phyloP scores from a whole-genome alignment of 2,797 vertebrate species.

The Danio aesculapii region DNA sequence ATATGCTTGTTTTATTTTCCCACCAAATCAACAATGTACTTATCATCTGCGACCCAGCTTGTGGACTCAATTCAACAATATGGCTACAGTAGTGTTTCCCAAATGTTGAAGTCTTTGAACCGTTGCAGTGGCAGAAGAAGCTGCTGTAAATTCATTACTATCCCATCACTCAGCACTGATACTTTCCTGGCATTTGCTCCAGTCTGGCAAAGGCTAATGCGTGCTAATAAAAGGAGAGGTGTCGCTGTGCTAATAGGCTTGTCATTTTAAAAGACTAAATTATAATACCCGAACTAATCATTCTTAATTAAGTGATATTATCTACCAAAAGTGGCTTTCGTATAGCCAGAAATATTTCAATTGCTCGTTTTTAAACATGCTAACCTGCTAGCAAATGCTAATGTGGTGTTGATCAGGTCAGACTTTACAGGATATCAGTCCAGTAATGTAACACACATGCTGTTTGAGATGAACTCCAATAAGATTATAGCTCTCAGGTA shows the following conservation, averaged over 20 bases:
- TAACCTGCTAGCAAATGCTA: not conserved
- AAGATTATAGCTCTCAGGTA: slow-evolving; percentile 4
- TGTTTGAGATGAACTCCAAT: slow-evolving; percentile 8
- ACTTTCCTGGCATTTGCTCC: slow-evolving; percentile 22
- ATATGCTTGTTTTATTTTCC: not conserved
- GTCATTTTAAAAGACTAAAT: not conserved
- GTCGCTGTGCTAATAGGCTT: not conserved
- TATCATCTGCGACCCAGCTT: slow-evolving; percentile 5
- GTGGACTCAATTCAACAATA: not conserved
- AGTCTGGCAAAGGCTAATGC: not conserved
- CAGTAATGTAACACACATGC: slow-evolving; percentile 17
- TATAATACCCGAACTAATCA: not conserved
- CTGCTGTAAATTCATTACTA: slow-evolving; percentile 7
- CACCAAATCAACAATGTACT: not conserved
- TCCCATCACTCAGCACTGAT: not conserved
- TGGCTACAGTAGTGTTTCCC: not conserved
- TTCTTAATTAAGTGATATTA: slow-evolving; percentile 7
- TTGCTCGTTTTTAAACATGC: slow-evolving; percentile 1
- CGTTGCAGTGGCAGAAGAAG: slow-evolving; percentile 21
- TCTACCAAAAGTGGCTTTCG: not conserved
- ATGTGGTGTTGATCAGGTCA: not conserved
- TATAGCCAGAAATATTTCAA: not conserved
- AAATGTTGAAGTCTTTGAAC: slow-evolving; percentile 14
- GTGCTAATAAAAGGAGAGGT: slow-evolving; percentile 1
- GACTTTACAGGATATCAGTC: not conserved